Evolutionary conservation across 1,140 invertebrate species (phyloP).

Genomic region (Trichonephila clavata): DNA sequence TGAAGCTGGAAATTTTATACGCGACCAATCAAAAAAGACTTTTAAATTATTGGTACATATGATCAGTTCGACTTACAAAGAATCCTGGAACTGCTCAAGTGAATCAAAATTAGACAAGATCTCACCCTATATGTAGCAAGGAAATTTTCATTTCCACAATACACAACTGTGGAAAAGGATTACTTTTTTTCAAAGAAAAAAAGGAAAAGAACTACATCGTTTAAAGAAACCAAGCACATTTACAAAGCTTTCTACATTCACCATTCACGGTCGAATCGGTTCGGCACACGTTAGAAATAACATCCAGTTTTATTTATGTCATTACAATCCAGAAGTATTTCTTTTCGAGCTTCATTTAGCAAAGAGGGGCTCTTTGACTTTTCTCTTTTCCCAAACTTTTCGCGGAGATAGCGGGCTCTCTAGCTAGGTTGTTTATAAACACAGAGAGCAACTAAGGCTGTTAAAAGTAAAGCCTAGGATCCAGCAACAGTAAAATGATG

Average conservation of each 20-base stretch:
- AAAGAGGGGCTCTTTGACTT: slow-evolving; percentile 40
- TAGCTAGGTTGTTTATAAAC: slow-evolving; percentile 49
- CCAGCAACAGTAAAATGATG: slow-evolving; percentile 47
- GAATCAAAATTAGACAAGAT: too few species aligned
- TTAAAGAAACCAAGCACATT: not conserved
- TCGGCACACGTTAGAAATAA: slow-evolving; percentile 6
- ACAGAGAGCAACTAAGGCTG: not conserved
- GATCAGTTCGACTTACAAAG: too few species aligned
- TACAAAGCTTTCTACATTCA: slow-evolving; percentile 12
- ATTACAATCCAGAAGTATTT: slow-evolving; percentile 54
- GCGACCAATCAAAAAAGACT: too few species aligned
- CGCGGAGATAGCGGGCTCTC: slow-evolving; percentile 2
- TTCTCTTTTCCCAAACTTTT: not conserved
- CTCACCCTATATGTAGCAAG: too few species aligned
- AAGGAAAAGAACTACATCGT: not conserved
- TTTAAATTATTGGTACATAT: too few species aligned
- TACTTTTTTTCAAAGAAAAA: too few species aligned
- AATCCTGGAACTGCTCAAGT: too few species aligned
- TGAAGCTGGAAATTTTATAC: too few species aligned
- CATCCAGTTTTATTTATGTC: slow-evolving; percentile 42
- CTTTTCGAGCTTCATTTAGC: slow-evolving; percentile 63
- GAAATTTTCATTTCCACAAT: too few species aligned
- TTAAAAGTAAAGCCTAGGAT: slow-evolving; percentile 44
- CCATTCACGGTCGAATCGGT: not conserved
- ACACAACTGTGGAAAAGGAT: too few species aligned